Conservation (phyloP, 2,113 vertebrate genomes). For the Xenopus tropicalis region DNA sequence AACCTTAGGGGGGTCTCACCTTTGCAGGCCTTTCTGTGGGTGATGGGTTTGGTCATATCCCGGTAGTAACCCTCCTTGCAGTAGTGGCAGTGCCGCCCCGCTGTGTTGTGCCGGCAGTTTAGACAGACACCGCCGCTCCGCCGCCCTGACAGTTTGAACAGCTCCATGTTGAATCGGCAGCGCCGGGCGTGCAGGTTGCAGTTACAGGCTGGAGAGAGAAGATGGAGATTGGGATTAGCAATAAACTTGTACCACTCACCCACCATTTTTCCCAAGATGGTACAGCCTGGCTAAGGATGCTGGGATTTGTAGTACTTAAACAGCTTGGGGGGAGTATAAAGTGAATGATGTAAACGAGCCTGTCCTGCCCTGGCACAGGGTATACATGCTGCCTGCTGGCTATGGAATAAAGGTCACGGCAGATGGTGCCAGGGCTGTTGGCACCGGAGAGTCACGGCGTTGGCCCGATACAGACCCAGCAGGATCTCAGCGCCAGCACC, state of each 20-base stretch:
- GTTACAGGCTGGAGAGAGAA: slow-evolving; percentile 76
- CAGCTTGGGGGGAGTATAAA: too few relatives aligned
- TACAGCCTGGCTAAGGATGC: too few relatives aligned
- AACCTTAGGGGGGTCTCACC: slow-evolving; percentile 60
- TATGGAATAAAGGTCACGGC: slow-evolving; percentile 14
- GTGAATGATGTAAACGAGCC: too few relatives aligned
- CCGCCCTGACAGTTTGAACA: slow-evolving; percentile 90
- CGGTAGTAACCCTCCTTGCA: slow-evolving; percentile 96
- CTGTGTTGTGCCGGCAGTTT: slow-evolving; percentile 94
- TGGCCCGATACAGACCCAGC: not conserved
- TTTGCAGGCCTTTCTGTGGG: slow-evolving; percentile 95
- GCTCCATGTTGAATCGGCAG: slow-evolving; percentile 97
- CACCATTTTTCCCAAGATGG: too few relatives aligned
- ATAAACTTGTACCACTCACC: too few relatives aligned
- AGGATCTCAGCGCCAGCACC: not conserved
- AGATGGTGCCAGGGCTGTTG: not conserved
- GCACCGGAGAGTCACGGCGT: not conserved
- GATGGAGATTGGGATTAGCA: not conserved
- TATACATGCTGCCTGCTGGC: too few relatives aligned
- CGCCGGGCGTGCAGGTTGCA: slow-evolving; percentile 92
- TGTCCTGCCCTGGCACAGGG: too few relatives aligned
- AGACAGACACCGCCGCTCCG: slow-evolving; percentile 93
- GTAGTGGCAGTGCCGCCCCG: slow-evolving; percentile 93
- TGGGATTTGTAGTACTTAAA: too few relatives aligned
- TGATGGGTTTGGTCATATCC: slow-evolving; percentile 91